Evolutionary conservation across 2,888 invertebrate genomes (phyloP), one percentile per base, ranked within the genome.

Genomic region (Euproctis similis): DNA sequence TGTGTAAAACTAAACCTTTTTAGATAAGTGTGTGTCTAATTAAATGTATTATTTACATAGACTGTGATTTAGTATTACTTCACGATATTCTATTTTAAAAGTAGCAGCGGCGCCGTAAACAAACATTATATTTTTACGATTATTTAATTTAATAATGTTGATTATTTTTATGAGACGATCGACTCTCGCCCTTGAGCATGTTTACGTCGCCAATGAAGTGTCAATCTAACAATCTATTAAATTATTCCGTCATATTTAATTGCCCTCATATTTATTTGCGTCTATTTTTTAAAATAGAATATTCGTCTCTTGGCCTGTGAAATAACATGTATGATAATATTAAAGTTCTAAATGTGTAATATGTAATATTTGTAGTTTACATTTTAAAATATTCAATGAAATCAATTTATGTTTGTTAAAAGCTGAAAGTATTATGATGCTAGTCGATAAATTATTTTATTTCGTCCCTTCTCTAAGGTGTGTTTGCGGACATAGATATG

Each of bases 31-130:
- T 77, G 67, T 69, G 60, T 67, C 63, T 67, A 66, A 57, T 53
- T 62, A 54, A 57, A 66, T 76, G 68, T 76, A 77, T 75, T 69
- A 61, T 78, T 77, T 74, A 75, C 58, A 81, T 78, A 82, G 81
- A 76, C 82, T 82, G 82, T 82, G 82, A 82, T 82, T 73, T 82
- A 82, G 82, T 63, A 62, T 76, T 72, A 81, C 72, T 82, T 80
- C 74, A 67, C 73, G 73, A 75, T 61, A 64, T 75, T 75, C 78
- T 82, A 78, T 76, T 75, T 75, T 76, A 73, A 76, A 77, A 71
- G 51, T 53, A 48, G 46, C 46, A 53, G 43, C 34, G 41, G 9
- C 24, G n/a, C n/a, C n/a, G n/a, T n/a, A n/a, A n/a, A n/a, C n/a
- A n/a, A n/a, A n/a, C n/a, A n/a, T n/a, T n/a, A n/a, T n/a, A n/a